Conservation (phyloP, 2,113 vertebrate species). For the Rhineura floridana region DNA sequence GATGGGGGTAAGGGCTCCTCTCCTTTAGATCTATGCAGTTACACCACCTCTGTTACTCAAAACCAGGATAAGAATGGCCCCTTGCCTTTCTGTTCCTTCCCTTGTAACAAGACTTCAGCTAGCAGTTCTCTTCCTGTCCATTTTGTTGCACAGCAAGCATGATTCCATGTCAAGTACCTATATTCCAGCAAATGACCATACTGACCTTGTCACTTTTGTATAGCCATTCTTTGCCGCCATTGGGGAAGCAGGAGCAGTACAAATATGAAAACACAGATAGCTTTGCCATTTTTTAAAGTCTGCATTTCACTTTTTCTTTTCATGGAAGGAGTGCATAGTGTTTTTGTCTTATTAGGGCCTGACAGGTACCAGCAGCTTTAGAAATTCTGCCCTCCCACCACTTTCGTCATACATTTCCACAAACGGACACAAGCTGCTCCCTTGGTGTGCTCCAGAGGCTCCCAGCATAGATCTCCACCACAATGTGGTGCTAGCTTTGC, state of each 20-base stretch:
- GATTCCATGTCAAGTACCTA: conserved; percentile 47
- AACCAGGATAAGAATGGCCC: conserved; percentile 54
- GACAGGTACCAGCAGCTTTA: conserved; percentile 31
- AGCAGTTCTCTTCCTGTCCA: conserved; percentile 40
- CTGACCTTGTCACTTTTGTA: conserved; percentile 7
- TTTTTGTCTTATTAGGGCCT: conserved; percentile 48
- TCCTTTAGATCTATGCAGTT: conserved; percentile 19
- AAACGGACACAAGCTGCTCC: conserved; percentile 36
- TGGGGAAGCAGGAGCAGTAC: conserved; percentile 22
- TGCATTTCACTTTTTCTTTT: conserved; percentile 34
- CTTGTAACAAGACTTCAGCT: conserved; percentile 55
- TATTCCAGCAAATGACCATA: conserved; percentile 53
- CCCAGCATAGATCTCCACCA: conserved; percentile 40
- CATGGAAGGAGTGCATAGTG: conserved; percentile 39
- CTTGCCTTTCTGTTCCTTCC: conserved; percentile 45
- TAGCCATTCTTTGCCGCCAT: conserved; percentile 35
- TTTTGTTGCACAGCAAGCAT: conserved; percentile 51
- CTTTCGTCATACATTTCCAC: conserved; percentile 33
- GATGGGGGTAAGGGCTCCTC: too few species aligned
- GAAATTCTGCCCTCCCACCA: conserved; percentile 1
- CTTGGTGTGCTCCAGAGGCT: conserved; percentile 37
- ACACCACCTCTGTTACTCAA: conserved; percentile 39
- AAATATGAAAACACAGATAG: conserved; percentile 36
- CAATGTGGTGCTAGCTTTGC: conserved; percentile 44
- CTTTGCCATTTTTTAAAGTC: conserved; percentile 41